Conservation (phyloP, 2,888 invertebrate species). For the Galerucella nymphaeae region DNA sequence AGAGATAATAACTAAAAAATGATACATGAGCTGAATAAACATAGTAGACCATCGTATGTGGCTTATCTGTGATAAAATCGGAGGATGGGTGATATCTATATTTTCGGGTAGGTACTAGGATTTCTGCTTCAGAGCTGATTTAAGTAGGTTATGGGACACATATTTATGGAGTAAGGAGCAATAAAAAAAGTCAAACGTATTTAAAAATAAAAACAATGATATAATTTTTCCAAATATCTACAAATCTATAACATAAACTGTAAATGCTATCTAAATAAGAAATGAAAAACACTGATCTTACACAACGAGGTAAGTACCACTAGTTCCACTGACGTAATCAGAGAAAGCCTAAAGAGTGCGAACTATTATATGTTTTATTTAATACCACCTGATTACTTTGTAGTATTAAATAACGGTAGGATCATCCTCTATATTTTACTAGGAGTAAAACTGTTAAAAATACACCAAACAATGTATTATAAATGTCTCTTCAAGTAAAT, state of each 20-base stretch:
- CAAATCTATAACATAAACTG: constrained; percentile 61
- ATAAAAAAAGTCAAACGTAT: constrained; percentile 46
- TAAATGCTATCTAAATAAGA: constrained; percentile 58
- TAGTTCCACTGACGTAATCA: constrained; percentile 36
- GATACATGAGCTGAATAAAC: too few species aligned
- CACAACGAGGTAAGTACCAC: constrained; percentile 60
- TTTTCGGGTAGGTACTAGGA: too few species aligned
- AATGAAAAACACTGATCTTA: constrained; percentile 60
- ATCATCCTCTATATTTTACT: too few species aligned
- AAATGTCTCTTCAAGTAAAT: too few species aligned
- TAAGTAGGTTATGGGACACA: neutral
- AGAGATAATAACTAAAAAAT: too few species aligned
- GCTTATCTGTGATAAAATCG: too few species aligned
- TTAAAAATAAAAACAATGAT: constrained; percentile 60
- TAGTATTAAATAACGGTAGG: too few species aligned
- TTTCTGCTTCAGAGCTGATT: too few species aligned
- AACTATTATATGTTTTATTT: neutral
- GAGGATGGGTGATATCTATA: too few species aligned
- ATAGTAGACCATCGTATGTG: too few species aligned
- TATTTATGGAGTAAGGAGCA: neutral
- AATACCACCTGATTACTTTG: neutral
- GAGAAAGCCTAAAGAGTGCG: constrained; percentile 11
- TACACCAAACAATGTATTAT: too few species aligned
- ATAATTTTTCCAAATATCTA: constrained; percentile 61
- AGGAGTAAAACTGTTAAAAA: too few species aligned